Conservation (phyloP, 35 echinoderm and acorn worm genomes). For the Apostichopus parvimensis region DNA sequence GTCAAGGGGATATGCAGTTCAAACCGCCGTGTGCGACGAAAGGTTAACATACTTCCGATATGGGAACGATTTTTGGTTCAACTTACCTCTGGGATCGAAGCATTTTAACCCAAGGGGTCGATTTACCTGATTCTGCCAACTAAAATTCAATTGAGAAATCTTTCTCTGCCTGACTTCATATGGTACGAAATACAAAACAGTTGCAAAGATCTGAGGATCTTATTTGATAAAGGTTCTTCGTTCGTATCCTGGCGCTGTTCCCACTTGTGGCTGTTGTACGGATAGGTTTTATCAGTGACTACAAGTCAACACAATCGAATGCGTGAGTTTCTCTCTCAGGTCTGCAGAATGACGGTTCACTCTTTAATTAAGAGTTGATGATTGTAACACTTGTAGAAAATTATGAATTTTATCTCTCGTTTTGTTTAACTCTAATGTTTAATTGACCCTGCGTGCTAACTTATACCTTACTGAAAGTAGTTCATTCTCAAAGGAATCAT, state of each 20-base stretch:
- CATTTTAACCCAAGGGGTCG: conserved; percentile 11
- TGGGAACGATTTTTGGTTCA: conserved; percentile 6
- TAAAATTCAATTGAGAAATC: conserved; percentile 15
- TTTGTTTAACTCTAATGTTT: too few species aligned
- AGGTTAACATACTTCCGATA: conserved; percentile 37
- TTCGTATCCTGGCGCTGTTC: background rate
- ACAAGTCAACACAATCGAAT: too few species aligned
- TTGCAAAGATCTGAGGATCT: background rate
- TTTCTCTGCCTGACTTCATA: conserved; percentile 10
- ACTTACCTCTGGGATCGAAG: conserved; percentile 6
- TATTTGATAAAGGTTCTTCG: background rate
- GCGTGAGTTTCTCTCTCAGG: too few species aligned
- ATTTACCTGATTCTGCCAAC: conserved; percentile 34
- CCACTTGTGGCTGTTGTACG: background rate
- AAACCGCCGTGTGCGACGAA: background rate
- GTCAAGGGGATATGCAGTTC: background rate
- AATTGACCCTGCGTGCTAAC: too few species aligned
- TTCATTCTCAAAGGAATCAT: too few species aligned
- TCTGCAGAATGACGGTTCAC: too few species aligned
- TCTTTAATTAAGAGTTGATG: too few species aligned
- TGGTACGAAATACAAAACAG: conserved; percentile 2
- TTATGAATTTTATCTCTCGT: too few species aligned
- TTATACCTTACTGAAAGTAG: too few species aligned
- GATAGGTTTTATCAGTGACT: background rate
- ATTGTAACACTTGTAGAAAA: too few species aligned